Evolutionary conservation across 2,888 invertebrate species (phyloP).

Genomic region (Lochmaea crataegi): DNA sequence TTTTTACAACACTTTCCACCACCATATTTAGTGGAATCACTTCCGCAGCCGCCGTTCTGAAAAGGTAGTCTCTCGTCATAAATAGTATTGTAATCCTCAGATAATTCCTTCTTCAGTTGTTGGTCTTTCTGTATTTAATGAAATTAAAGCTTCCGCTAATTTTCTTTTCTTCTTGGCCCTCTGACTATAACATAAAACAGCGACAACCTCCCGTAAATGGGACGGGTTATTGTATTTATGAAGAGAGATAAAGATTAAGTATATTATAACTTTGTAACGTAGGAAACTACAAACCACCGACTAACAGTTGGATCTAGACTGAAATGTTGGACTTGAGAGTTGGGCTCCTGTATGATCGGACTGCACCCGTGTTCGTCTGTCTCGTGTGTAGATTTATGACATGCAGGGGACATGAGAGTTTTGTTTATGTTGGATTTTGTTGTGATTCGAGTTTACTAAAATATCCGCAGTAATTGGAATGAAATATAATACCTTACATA

Average conservation of each 20-base stretch:
- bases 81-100: too few species aligned
- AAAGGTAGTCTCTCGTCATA: too few species aligned
- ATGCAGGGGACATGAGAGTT: neutral
- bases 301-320: slow-evolving; percentile 46
- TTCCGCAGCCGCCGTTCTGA: too few species aligned
- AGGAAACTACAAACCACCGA: slow-evolving; percentile 40
- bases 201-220: slow-evolving; percentile 33
- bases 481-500: too few species aligned
- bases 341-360: slow-evolving; percentile 9
- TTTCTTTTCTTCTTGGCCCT: neutral
- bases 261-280: slow-evolving; percentile 27
- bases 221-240: slow-evolving; percentile 29
- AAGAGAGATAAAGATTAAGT: slow-evolving; percentile 38
- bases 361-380: neutral
- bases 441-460: neutral
- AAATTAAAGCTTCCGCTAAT: neutral
- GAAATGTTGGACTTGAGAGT: slow-evolving; percentile 16
- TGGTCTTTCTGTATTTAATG: too few species aligned
- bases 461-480: too few species aligned
- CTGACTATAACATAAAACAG: slow-evolving; percentile 3
- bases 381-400: neutral
- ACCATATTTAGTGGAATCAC: too few species aligned
- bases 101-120: too few species aligned
- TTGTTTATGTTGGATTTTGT: neutral
- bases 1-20: too few species aligned